These are phyloP conservation scores for Bombyx mandarina DNA, from an alignment of 1,140 invertebrate genomes.

Conservation along the genomic window DNA sequence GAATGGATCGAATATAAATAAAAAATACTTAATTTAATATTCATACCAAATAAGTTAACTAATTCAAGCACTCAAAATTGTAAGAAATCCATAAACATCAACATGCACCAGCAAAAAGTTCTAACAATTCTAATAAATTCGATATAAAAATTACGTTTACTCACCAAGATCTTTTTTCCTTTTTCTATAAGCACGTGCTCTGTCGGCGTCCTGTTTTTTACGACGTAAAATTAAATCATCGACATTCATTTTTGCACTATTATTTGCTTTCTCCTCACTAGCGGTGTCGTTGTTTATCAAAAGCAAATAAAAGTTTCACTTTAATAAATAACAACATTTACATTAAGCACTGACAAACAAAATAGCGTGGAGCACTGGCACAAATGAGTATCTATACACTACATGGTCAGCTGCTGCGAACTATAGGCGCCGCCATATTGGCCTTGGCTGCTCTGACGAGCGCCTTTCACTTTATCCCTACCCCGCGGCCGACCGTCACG, in stretches of 20 bases:
- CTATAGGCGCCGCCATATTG: too few species aligned
- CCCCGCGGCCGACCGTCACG: too few species aligned
- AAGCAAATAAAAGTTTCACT: background rate
- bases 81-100: conserved; percentile 12
- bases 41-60: conserved; percentile 3
- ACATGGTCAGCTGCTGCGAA: too few species aligned
- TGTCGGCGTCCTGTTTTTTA: conserved; percentile 13
- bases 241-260: conserved; percentile 11
- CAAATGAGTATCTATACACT: too few species aligned
- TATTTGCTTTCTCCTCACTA: conserved; percentile 10
- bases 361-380: too few species aligned
- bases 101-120: conserved; percentile 9
- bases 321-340: too few species aligned
- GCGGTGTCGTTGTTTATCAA: conserved; percentile 1
- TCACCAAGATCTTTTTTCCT: conserved; percentile 18
- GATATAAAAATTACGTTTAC: conserved; percentile 12
- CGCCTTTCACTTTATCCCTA: too few species aligned
- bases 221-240: conserved; percentile 18
- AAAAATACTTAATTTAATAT: conserved; percentile 7
- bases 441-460: too few species aligned
- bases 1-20: conserved; percentile 14
- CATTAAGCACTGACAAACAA: too few species aligned
- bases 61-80: conserved; percentile 9
- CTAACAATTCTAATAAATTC: conserved; percentile 5
- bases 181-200: conserved; percentile 16